Evolutionary conservation across 2,888 invertebrate genomes (phyloP).

Genomic region (Lepidochrysops patricia): DNA sequence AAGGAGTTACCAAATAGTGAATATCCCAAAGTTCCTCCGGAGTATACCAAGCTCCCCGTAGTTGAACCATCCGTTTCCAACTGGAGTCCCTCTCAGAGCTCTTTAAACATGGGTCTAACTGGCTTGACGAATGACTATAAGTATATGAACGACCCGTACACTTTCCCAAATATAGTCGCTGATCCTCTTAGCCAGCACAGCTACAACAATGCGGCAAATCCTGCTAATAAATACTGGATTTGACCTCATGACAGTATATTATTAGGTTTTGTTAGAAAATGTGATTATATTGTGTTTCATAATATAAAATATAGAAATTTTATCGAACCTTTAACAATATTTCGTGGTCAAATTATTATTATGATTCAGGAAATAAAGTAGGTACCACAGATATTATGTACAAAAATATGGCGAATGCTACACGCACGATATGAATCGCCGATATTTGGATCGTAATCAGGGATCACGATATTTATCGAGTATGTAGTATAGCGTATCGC

Average conservation of each 20-base stretch:
- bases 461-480: too few species aligned
- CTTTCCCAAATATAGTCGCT: slow-evolving; percentile 54
- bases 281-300: neutral
- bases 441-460: too few species aligned
- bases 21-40: slow-evolving; percentile 73
- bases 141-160: slow-evolving; percentile 68
- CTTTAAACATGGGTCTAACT: slow-evolving; percentile 64
- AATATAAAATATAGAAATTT: neutral
- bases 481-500: too few species aligned
- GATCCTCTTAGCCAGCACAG: slow-evolving; percentile 63
- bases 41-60: slow-evolving; percentile 61
- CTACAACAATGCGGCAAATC: slow-evolving; percentile 60
- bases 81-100: slow-evolving; percentile 68
- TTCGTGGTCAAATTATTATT: slow-evolving; percentile 12
- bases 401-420: too few species aligned
- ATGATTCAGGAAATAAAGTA: neutral
- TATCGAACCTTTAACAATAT: neutral
- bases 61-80: slow-evolving; percentile 70
- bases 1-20: slow-evolving; percentile 66
- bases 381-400: too few species aligned
- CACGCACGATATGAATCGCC: too few species aligned
- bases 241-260: slow-evolving; percentile 34
- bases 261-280: neutral
- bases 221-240: slow-evolving; percentile 69
- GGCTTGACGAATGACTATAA: slow-evolving; percentile 66